Evolutionary conservation across 2,797 vertebrate genomes (phyloP).

Genomic region (Cyprinodon diabolis): DNA sequence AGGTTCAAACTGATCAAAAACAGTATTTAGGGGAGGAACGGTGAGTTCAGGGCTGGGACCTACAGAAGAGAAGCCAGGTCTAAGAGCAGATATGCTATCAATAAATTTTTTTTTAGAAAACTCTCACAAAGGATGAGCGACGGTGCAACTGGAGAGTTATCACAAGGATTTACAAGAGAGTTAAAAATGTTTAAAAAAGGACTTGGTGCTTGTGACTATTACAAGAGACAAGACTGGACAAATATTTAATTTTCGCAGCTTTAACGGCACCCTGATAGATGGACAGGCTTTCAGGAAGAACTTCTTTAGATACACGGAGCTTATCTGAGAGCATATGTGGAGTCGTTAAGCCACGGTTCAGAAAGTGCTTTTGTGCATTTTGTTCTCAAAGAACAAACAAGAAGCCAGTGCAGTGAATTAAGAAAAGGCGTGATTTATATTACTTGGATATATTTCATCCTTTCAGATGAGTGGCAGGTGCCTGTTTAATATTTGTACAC

Average conservation of each 20-base stretch:
- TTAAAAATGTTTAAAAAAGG: too few species aligned
- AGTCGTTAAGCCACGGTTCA: not conserved
- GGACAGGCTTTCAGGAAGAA: not conserved
- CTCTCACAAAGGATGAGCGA: not conserved
- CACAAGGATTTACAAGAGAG: conserved; percentile 1
- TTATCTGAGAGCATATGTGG: not conserved
- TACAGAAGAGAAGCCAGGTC: too few species aligned
- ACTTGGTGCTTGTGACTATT: not conserved
- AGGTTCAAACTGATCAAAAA: too few species aligned
- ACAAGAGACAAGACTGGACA: not conserved
- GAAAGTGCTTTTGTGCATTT: too few species aligned
- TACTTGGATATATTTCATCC: too few species aligned
- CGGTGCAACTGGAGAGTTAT: not conserved
- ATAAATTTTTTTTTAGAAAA: not conserved
- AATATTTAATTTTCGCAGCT: not conserved
- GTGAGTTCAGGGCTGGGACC: too few species aligned
- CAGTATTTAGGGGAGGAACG: too few species aligned
- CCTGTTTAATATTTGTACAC: not conserved
- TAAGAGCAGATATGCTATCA: too few species aligned
- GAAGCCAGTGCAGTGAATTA: too few species aligned
- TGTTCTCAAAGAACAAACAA: too few species aligned
- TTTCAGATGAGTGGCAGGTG: not conserved
- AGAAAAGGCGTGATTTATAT: too few species aligned
- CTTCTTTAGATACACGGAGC: not conserved
- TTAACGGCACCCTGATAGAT: not conserved